These are phyloP conservation scores for Heliocidaris erythrogramma DNA, from an alignment of 35 echinoderm and acorn worm species.

Conservation along the genomic window DNA sequence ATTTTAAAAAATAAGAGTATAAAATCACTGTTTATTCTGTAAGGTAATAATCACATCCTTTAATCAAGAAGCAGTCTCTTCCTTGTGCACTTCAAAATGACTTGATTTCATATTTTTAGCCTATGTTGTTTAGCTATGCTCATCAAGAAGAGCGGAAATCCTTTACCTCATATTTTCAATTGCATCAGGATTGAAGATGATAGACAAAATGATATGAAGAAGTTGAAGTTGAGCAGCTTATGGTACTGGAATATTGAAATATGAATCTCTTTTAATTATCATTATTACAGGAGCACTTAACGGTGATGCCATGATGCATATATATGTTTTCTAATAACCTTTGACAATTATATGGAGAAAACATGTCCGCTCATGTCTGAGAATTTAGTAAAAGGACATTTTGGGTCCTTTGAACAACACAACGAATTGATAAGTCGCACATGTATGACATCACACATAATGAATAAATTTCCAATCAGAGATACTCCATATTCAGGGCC, in stretches of 20 bases:
- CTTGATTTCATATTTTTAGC: not conserved
- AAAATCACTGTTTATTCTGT: not conserved
- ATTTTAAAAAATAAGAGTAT: not conserved
- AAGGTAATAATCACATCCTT: not conserved
- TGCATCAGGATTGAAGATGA: not conserved
- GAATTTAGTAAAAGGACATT: no score
- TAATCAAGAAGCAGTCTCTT: not conserved
- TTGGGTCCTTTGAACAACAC: no score
- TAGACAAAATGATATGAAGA: not conserved
- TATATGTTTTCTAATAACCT: not conserved
- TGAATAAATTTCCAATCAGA: no score
- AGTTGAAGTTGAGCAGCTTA: not conserved
- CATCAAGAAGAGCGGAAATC: not conserved
- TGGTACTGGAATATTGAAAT: not conserved
- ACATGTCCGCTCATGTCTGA: no score
- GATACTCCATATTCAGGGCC: no score
- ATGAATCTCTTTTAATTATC: not conserved
- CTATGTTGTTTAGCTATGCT: not conserved
- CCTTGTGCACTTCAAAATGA: not conserved
- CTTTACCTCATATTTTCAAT: not conserved
- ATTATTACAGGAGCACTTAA: not conserved
- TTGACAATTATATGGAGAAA: not conserved
- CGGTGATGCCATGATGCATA: not conserved
- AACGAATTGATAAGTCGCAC: no score
- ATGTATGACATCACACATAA: no score